phyloP scores from a whole-genome alignment of 2,797 vertebrate genomes.

The Silurus aristotelis region DNA sequence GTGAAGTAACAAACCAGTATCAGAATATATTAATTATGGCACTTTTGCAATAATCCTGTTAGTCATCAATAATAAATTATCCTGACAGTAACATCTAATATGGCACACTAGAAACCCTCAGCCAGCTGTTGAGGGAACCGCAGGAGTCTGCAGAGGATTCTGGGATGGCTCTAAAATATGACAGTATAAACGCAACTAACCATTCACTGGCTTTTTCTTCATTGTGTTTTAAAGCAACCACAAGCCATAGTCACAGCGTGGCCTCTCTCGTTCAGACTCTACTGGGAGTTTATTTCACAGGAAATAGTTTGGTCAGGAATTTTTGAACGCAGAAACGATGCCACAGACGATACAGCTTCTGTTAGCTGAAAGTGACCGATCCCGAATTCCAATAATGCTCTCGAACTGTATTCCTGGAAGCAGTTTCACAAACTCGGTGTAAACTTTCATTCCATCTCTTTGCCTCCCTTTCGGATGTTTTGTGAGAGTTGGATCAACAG shows the following conservation, averaged over 20 bases:
- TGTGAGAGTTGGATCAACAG: conserved; percentile 70
- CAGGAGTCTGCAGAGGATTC: conserved; percentile 51
- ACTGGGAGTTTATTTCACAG: conserved; percentile 17
- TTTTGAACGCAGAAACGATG: conserved; percentile 2
- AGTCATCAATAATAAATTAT: not conserved
- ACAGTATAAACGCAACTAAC: conserved; percentile 56
- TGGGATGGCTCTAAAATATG: conserved; percentile 51
- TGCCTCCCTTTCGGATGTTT: conserved; percentile 68
- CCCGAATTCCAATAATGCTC: not conserved
- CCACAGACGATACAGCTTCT: not conserved
- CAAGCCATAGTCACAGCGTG: conserved; percentile 57
- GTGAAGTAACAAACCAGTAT: too few species aligned
- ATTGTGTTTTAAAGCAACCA: conserved; percentile 57
- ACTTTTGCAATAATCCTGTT: not conserved
- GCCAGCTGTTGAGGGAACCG: conserved; percentile 55
- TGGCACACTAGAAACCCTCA: conserved; percentile 20
- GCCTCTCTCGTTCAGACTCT: conserved; percentile 38
- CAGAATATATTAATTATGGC: not conserved
- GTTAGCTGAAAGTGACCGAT: conserved; percentile 18
- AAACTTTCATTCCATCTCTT: not conserved
- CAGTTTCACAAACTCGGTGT: not conserved
- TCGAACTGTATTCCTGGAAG: not conserved
- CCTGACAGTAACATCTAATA: not conserved
- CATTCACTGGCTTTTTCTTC: conserved; percentile 48
- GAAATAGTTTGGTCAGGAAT: conserved; percentile 24